These are phyloP conservation scores for Drosophila nr. medialis DNA, from an alignment of 2,888 invertebrate genomes.

Conservation along the genomic window DNA sequence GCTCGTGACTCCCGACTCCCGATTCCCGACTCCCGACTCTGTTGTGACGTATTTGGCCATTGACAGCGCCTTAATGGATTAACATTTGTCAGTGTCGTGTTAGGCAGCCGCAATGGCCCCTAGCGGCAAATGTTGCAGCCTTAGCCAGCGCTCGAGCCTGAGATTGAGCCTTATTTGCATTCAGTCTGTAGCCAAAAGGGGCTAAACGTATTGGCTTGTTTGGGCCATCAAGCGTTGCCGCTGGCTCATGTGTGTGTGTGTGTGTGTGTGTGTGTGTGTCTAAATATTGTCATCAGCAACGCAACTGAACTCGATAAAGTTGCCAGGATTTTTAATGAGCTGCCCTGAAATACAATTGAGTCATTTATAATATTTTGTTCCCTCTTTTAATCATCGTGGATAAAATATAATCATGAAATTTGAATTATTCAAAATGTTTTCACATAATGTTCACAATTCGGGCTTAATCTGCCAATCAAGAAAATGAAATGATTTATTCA, in stretches of 20 bases:
- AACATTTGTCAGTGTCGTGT: slow-evolving; percentile 83
- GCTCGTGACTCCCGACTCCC: slow-evolving; percentile 1
- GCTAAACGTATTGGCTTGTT: slow-evolving; percentile 14
- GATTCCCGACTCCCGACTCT: slow-evolving; percentile 14
- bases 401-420: not conserved
- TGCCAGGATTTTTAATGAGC: slow-evolving; percentile 1
- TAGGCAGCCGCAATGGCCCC: slow-evolving; percentile 70
- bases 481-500: not conserved
- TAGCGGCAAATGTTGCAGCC: slow-evolving; percentile 30
- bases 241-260: slow-evolving; percentile 6
- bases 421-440: not conserved
- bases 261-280: slow-evolving; percentile 19
- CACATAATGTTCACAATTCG: not conserved
- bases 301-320: slow-evolving; percentile 8
- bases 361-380: slow-evolving; percentile 1
- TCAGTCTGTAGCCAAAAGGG: slow-evolving; percentile 34
- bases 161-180: slow-evolving; percentile 49
- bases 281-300: slow-evolving; percentile 49
- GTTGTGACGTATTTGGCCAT: slow-evolving; percentile 83
- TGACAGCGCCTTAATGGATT: slow-evolving; percentile 84
- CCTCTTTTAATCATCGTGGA: not conserved
- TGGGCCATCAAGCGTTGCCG: slow-evolving; percentile 18
- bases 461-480: not conserved
- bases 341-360: slow-evolving; percentile 10
- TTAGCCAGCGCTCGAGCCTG: not conserved